Evolutionary conservation across 2,113 vertebrate species (phyloP).

Genomic region (Muscicapa adusta): DNA sequence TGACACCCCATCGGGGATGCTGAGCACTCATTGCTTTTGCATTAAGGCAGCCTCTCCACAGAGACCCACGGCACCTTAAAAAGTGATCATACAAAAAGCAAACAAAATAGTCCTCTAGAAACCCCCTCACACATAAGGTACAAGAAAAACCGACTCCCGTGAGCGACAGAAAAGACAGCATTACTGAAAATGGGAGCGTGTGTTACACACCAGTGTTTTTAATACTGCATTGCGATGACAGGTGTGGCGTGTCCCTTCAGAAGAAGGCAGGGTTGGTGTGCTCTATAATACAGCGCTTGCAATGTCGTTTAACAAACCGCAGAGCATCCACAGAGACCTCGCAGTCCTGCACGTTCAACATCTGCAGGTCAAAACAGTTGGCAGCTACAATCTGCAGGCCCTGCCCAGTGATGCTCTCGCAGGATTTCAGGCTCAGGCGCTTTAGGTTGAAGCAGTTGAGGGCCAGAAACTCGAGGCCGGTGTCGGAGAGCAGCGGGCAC

Average conservation of each 20-base stretch:
- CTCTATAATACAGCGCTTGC: conserved; percentile 93
- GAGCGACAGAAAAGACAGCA: conserved; percentile 46
- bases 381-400: conserved; percentile 91
- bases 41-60: conserved; percentile 7
- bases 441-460: conserved; percentile 91
- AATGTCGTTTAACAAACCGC: conserved; percentile 90
- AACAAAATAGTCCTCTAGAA: conserved; percentile 30
- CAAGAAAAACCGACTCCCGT: conserved; percentile 37
- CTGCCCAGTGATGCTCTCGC: conserved; percentile 90
- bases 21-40: conserved; percentile 30
- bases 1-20: neutral
- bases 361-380: conserved; percentile 95
- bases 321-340: conserved; percentile 92
- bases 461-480: conserved; percentile 90
- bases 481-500: conserved; percentile 92
- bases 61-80: neutral
- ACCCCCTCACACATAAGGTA: neutral
- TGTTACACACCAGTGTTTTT: conserved; percentile 46
- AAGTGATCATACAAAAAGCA: conserved; percentile 1
- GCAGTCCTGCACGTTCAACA: conserved; percentile 96
- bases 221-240: neutral
- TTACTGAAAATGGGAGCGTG: conserved; percentile 1
- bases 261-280: conserved; percentile 98
- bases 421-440: conserved; percentile 91
- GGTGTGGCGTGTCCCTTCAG: conserved; percentile 67